Evolutionary conservation across 2,888 invertebrate species (phyloP), one percentile per base, ranked within the genome.

Genomic region (Bruchidius siliquastri): DNA sequence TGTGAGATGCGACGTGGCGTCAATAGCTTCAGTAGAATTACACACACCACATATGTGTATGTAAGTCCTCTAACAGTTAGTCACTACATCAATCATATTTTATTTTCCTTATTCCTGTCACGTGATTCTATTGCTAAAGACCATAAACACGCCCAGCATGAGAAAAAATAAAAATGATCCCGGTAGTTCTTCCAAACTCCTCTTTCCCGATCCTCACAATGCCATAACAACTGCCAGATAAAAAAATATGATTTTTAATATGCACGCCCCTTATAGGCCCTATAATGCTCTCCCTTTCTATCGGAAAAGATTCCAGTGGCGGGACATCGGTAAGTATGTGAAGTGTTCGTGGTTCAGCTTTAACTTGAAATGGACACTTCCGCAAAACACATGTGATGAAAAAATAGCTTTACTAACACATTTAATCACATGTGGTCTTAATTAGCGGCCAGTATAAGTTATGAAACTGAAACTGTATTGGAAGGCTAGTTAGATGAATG

Each of bases 221-320:
- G 69, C 74, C 72, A 72, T 49, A 68, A 76, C 49, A 49, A 49
- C 49, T 49, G 49, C 49, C 49, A 13, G 49, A 49, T 49, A 49
- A 49, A 49, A 49, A 77, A 77, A 73, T 72, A 71, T 71, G 69
- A 72, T 72, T 71, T 75, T 76, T 73, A 75, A 74, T 76, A 76
- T 77, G 77, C 72, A 77, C 77, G 76, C 77, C 77, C 76, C 76
- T 76, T 30, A 49, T 49, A 4, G 49, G 26, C 26, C 26, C 18
- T 49, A 49, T 49, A 49, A 1, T 49, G 49, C 69, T 69, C 71
- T 69, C 73, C 74, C 74, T 74, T 30, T 74, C 72, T 69, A 30
- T 30, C 8, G 30, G 30, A 3, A 18, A 49, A 49, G 1, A 13
- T 49, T 49, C 49, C 49, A 49, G 49, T 49, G 49, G 49, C 18